Base-by-base conservation (phyloP, 2,888 invertebrate species). In the Omphaloscelis lunosa region DNA sequence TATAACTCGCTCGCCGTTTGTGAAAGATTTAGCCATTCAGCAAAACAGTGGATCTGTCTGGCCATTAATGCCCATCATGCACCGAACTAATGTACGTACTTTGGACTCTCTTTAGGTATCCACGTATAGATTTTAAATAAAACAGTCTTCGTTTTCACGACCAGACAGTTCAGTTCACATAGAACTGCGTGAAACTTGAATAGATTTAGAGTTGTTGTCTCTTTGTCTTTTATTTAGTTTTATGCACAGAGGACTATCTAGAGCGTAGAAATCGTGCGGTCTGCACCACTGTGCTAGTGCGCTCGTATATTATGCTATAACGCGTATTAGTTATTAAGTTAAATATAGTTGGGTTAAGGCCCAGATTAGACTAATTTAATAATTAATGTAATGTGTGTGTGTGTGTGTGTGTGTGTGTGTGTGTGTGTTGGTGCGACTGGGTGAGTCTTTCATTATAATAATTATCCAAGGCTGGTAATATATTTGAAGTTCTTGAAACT, bases 151-250 rank as follows among this genome's bases (percentile, higher is more conserved):
- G 15, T 45, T 59, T 66, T 27, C 53, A 34, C n/a, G 2, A 39
- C 45, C 9, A 51, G 41, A n/a, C 5, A 48, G 11, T 41, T 65
- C 41, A 45, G 15, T 53, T 71, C 51, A n/a, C 34, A 61, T 23
- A 75, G 27, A 76, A 76, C 39, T 62, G 61, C n/a, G n/a, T 75
- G 17, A 45, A 74, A 67, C 61, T 56, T 82, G 12, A 82, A 66
- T n/a, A 39, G 56, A 51, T 75, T 48, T n/a, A 48, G 45, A 66
- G 53, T 61, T 53, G 41, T 66, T 65, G 45, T 34, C 39, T 61
- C 34, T 66, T 53, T 80, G 29, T 62, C 61, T 15, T 82, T 56
- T 75, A 75, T 75, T 68, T 76, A 51, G 58, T 67, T 82, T 56
- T n/a, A n/a, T 62, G 6, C 53, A 39, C 27, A 51, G 34, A 74